Evolutionary conservation across 2,888 invertebrate species (phyloP), one percentile per base, ranked within the genome.

Genomic region (Drosophila atroscutellata): DNA sequence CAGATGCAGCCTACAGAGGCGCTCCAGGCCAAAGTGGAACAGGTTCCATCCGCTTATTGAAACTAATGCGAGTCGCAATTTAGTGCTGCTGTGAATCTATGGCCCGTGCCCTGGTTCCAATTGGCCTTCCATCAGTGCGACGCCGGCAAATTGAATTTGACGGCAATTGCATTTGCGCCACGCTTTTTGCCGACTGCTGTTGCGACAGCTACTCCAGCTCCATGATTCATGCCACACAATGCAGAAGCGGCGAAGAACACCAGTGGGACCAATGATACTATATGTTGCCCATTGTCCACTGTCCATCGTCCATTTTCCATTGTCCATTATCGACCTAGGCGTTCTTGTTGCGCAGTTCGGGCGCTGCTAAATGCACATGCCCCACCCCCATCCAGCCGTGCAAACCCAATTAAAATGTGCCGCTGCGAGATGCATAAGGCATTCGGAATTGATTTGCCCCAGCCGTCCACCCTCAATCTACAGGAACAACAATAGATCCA

Each of bases 201-300:
- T 50, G n/a, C 42, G 6, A 11, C 18, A 24, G 20, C 20, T 4
- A 15, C 20, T 20, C 39, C 39, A 5, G 37, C 37, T 18, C n/a
- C 13, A 20, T 20, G 13, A 13, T 3, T n/a, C 24, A 28, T 36
- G 37, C 57, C 49, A 68, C 66, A 79, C 70, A 80, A 80, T 66
- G 69, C 81, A 77, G 65, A 58, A 59, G 65, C 45, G 75, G 55
- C 56, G 51, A 30, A 67, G 58, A 66, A 80, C 57, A 79, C 32
- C 65, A 47, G 28, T 34, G 58, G 50, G 59, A 47, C 24, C 11
- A 47, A 32, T 30, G 24, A 42, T 20, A 57, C 24, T 45, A 45
- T 32, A 28, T 26, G 37, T 15, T 28, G 49, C 20, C n/a, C 32
- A 51, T 11, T 50, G 11, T n/a, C 45, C 42, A 42, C 2, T 24